Percentiles rank a stretch among this genome's conserved stretches.
Conservation (phyloP, 1,140 invertebrate species). For the Dolichoris vasculosae region DNA sequence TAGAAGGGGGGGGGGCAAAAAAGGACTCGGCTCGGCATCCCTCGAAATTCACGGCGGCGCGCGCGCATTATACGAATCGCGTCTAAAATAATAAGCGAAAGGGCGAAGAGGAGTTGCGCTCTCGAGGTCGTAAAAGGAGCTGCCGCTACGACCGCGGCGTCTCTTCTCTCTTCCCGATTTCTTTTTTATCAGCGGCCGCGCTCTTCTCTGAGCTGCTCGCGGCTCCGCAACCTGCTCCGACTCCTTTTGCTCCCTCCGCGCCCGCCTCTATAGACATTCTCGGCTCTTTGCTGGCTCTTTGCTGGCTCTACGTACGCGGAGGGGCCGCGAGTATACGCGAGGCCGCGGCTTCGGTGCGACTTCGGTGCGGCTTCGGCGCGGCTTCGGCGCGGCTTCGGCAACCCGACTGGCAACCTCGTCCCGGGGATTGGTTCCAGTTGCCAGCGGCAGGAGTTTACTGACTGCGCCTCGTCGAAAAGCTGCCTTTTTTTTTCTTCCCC, state of each 20-base stretch:
- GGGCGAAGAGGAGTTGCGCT: slow-evolving; percentile 7
- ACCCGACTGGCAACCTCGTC: background rate
- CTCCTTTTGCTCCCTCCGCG: background rate
- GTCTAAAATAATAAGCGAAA: slow-evolving; percentile 46
- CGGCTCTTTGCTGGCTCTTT: slow-evolving; percentile 7
- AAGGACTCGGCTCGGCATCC: background rate
- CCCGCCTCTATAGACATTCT: slow-evolving; percentile 1
- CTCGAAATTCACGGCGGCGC: slow-evolving; percentile 23
- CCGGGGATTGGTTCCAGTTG: background rate
- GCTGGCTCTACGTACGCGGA: background rate
- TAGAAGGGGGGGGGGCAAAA: background rate
- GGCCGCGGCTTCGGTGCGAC: background rate
- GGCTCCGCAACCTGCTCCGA: slow-evolving; percentile 19
- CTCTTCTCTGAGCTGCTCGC: slow-evolving; percentile 13
- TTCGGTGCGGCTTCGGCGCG: background rate
- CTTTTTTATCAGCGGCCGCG: slow-evolving; percentile 47
- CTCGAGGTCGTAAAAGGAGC: slow-evolving; percentile 27
- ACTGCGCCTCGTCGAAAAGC: background rate
- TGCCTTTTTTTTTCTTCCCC: background rate
- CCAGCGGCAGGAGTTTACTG: background rate
- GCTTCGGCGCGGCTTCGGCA: background rate
- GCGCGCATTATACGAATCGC: slow-evolving; percentile 3
- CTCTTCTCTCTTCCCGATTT: slow-evolving; percentile 47
- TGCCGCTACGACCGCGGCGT: slow-evolving; percentile 25
- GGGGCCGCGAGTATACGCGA: background rate